Conservation (phyloP, 2,888 invertebrate species). For the Cosmia trapezina region DNA sequence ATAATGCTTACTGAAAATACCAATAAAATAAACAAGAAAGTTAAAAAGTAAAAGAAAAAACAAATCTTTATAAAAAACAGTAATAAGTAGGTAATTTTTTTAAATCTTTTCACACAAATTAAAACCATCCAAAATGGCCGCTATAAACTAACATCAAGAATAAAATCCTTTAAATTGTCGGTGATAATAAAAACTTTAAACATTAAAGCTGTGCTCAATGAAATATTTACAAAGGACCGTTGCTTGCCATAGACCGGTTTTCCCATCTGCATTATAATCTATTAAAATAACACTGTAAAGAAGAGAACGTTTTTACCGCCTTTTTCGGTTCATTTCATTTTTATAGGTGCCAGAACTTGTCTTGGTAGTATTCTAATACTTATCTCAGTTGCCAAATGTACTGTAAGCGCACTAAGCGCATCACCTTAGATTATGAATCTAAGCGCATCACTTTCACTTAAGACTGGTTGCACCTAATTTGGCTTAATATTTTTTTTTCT, state of each 20-base stretch:
- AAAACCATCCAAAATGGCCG: constrained; percentile 70
- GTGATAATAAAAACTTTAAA: constrained; percentile 79
- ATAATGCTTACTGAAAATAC: too few species aligned
- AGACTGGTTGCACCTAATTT: too few species aligned
- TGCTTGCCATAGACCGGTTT: constrained; percentile 66
- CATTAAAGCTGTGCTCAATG: constrained; percentile 80
- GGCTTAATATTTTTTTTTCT: too few species aligned
- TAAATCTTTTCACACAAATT: constrained; percentile 40
- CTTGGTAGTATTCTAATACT: neutral
- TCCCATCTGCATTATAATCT: constrained; percentile 68
- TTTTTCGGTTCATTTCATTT: constrained; percentile 30
- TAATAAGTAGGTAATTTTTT: too few species aligned
- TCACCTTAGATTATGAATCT: too few species aligned
- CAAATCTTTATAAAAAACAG: neutral
- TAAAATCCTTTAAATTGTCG: constrained; percentile 75
- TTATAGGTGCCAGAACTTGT: neutral
- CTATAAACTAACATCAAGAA: constrained; percentile 68
- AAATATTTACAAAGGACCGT: constrained; percentile 75
- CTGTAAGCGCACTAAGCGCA: too few species aligned
- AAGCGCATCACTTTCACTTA: too few species aligned
- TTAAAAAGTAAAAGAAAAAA: neutral
- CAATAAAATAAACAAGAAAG: neutral
- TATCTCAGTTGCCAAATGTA: too few species aligned
- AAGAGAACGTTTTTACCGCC: constrained; percentile 35
- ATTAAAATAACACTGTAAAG: constrained; percentile 63